These are phyloP conservation scores for Euwallacea fornicatus DNA, from an alignment of 1,140 invertebrate genomes.

Conservation along the genomic window DNA sequence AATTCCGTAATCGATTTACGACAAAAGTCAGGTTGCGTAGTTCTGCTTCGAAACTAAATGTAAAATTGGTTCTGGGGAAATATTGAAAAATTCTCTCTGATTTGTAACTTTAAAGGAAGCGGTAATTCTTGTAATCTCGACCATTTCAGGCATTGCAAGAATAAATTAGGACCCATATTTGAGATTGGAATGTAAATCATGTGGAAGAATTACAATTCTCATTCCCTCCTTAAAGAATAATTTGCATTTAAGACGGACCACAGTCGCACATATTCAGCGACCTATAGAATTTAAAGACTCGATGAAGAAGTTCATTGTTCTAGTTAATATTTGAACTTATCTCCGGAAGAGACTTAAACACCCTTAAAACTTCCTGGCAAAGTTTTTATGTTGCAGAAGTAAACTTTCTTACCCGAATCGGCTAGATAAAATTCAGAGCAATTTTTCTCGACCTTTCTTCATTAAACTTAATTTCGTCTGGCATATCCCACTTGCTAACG, in stretches of 20 bases:
- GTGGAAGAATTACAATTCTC: too few relatives aligned
- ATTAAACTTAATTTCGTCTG: not conserved
- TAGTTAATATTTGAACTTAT: conserved; percentile 7
- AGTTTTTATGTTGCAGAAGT: not conserved
- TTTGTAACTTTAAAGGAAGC: not conserved
- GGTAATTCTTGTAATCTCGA: not conserved
- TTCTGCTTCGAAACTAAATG: conserved; percentile 1
- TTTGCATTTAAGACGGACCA: too few relatives aligned
- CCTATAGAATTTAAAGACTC: too few relatives aligned
- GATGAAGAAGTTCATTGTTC: too few relatives aligned
- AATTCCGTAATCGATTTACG: conserved; percentile 14
- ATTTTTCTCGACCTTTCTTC: not conserved
- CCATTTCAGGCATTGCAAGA: too few relatives aligned
- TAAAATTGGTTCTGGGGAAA: not conserved
- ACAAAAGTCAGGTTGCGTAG: conserved; percentile 4
- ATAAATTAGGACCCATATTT: too few relatives aligned
- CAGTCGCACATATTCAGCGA: too few relatives aligned
- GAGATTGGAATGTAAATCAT: too few relatives aligned
- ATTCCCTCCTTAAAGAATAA: too few relatives aligned
- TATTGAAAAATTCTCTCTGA: conserved; percentile 4
- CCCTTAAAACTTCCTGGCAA: not conserved
- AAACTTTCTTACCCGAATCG: not conserved
- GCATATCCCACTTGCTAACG: not conserved
- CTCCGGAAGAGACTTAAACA: not conserved
- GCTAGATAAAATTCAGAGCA: not conserved